Base-by-base conservation (phyloP, 2,797 vertebrate species). In the Strix occidentalis region DNA sequence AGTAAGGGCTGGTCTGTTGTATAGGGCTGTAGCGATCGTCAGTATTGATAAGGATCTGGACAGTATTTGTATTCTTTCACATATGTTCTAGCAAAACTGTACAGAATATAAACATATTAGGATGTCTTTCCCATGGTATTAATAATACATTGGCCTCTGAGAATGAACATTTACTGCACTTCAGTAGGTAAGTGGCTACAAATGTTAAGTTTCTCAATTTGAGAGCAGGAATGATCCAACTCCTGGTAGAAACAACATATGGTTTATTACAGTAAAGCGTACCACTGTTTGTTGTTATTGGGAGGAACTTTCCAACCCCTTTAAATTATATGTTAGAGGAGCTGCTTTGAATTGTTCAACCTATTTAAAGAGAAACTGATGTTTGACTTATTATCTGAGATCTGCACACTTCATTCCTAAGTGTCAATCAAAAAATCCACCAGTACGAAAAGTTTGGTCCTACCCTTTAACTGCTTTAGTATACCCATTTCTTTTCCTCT, bases 131-230 rank as follows among this genome's bases (percentile, higher is more conserved):
- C 35, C 37, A 24, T 57, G 11, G 4, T 53, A 74, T 95, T 90
- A 94, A 88, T 91, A 93, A 95, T 89, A 53, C 24, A 93, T 90
- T 79, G 45, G 20, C 33, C 43, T 89, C 81, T 45, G 66, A 74
- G 41, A 89, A 87, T 31, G 26, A 78, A 61, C 54, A 92, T 76
- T 87, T 90, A 81, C 61, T 72, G 43, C 51, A 69, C 45, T 95
- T 90, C 21, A 46, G n/a, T 69, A 91, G 50, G 53, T 87, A 89
- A 95, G 64, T 69, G 57, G 31, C 24, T 83, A 45, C 17, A 64
- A 31, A 85, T 91, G 88, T 91, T 77, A 89, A 66, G 51, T 70
- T 89, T 78, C 66, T 84, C 28, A 53, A 1, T 79, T 65, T 91
- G n/a, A 90, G 17, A 82, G 35, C 10, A 57, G 41, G 37, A 75